Evolutionary conservation across 2,888 invertebrate species (phyloP).

Genomic region (Folsomia manolachei): DNA sequence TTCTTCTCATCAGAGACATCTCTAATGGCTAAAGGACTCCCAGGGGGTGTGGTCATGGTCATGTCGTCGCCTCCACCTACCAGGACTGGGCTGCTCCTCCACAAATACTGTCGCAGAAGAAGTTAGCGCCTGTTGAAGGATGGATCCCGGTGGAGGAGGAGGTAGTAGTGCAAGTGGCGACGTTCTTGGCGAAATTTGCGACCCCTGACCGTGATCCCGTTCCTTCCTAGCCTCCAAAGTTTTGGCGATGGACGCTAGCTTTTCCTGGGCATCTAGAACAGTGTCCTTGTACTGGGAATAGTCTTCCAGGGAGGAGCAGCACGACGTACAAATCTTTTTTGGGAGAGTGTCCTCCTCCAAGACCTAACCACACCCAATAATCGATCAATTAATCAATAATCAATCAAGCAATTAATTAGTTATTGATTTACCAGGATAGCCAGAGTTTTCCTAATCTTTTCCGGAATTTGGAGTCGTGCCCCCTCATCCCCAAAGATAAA

Average conservation of each 20-base stretch:
- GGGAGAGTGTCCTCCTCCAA: slow-evolving; percentile 48
- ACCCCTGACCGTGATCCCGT: too few relatives aligned
- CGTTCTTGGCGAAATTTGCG: too few relatives aligned
- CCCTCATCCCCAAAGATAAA: slow-evolving; percentile 50
- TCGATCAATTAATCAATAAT: background rate
- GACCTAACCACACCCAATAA: slow-evolving; percentile 33
- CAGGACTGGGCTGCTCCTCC: too few relatives aligned
- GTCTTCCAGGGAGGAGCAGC: slow-evolving; percentile 48
- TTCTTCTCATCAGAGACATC: too few relatives aligned
- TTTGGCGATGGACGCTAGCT: slow-evolving; percentile 42
- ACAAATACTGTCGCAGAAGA: background rate
- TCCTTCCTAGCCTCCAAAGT: slow-evolving; percentile 29
- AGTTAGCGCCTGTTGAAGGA: background rate
- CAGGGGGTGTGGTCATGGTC: too few relatives aligned
- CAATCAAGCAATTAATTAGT: background rate
- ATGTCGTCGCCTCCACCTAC: too few relatives aligned
- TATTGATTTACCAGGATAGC: slow-evolving; percentile 43
- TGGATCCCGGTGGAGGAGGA: background rate
- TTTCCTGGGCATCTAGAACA: slow-evolving; percentile 48
- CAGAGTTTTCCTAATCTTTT: slow-evolving; percentile 49
- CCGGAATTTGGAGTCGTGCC: slow-evolving; percentile 43
- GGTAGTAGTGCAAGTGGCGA: background rate
- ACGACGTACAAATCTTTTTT: slow-evolving; percentile 48
- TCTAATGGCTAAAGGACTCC: too few relatives aligned
- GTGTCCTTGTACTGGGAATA: slow-evolving; percentile 47